Conservation (phyloP, 2,797 vertebrate species). For the Pseudochromis fuscus region DNA sequence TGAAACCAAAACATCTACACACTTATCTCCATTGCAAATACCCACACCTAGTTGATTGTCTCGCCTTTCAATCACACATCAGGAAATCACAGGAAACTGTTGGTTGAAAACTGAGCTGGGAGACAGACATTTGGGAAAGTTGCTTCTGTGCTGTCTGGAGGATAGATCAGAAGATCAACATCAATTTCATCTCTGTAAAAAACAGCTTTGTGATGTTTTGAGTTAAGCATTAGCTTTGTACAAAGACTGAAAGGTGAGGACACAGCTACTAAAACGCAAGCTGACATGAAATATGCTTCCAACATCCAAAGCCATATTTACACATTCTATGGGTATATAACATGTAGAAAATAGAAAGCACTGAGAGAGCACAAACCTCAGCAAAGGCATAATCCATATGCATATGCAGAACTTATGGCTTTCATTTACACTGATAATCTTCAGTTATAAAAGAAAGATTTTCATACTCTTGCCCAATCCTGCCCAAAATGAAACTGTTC, state of each 20-base stretch:
- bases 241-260: background rate
- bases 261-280: background rate
- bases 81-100: slow-evolving; percentile 20
- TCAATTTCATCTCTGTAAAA: slow-evolving; percentile 26
- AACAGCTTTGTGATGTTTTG: slow-evolving; percentile 16
- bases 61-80: background rate
- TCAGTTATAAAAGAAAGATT: too few species aligned
- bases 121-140: slow-evolving; percentile 17
- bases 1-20: slow-evolving; percentile 12
- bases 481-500: too few species aligned
- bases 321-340: background rate
- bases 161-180: slow-evolving; percentile 30
- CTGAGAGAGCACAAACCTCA: too few species aligned
- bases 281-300: slow-evolving; percentile 1
- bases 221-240: slow-evolving; percentile 3
- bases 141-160: slow-evolving; percentile 26
- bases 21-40: background rate
- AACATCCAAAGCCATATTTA: slow-evolving; percentile 7
- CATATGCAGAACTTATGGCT: too few species aligned
- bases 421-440: too few species aligned
- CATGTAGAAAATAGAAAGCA: background rate
- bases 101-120: slow-evolving; percentile 9
- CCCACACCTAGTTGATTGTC: slow-evolving; percentile 6
- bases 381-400: too few species aligned
- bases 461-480: too few species aligned